A percentile compares a stretch with the other conserved stretches of the same genome.
These are phyloP conservation scores for Potorous gilbertii DNA, from an alignment of 2,797 vertebrate genomes.

Conservation along the genomic window DNA sequence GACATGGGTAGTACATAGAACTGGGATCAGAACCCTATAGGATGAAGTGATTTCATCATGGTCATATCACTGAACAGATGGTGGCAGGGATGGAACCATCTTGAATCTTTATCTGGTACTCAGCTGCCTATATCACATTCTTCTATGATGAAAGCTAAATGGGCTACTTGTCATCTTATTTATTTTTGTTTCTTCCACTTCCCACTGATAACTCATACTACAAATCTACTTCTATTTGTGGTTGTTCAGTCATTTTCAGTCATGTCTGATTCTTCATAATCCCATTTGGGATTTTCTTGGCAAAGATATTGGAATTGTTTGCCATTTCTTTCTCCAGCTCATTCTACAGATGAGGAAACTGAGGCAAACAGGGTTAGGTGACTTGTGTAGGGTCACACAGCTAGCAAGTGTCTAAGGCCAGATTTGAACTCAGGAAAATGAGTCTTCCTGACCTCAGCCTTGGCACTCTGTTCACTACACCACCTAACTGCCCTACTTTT, in stretches of 20 bases:
- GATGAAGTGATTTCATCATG: neutral
- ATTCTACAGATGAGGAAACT: neutral
- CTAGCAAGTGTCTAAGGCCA: neutral
- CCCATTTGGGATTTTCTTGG: neutral
- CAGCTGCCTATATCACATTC: neutral
- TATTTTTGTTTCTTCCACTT: neutral
- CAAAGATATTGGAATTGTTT: neutral
- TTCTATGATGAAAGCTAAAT: neutral
- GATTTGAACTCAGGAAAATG: neutral
- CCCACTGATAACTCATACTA: neutral
- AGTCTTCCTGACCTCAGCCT: neutral
- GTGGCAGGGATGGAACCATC: neutral
- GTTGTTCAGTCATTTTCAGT: neutral
- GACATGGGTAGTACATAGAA: neutral
- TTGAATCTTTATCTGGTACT: neutral
- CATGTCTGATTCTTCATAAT: neutral
- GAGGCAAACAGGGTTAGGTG: neutral
- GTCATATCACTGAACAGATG: neutral
- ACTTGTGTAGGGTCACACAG: neutral
- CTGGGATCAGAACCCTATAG: neutral
- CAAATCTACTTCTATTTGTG: neutral
- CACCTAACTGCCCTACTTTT: neutral
- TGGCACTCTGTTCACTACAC: neutral
- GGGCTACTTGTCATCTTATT: neutral
- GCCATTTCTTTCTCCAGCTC: neutral